Conservation (phyloP, 1,140 invertebrate genomes). For the Pseudomyrmex flavicornis region DNA sequence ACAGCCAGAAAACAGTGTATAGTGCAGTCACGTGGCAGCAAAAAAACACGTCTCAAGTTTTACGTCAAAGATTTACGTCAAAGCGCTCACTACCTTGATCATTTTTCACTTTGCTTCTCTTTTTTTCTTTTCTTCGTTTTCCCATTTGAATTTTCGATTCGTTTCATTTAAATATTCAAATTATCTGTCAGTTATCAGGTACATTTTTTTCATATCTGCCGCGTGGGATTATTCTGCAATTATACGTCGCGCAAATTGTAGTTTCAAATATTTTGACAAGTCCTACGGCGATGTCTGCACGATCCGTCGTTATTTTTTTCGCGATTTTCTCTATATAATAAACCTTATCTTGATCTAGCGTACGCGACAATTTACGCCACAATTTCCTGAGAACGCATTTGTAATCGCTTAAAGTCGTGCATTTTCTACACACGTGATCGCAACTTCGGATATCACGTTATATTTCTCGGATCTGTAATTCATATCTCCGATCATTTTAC, state of each 20-base stretch:
- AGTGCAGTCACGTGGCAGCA: neutral
- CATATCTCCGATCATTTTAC: no score
- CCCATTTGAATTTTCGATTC: conserved; percentile 19
- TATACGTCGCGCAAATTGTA: neutral
- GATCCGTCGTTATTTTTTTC: conserved; percentile 31
- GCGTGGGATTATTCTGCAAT: neutral
- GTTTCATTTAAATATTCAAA: conserved; percentile 36
- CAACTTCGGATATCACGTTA: no score
- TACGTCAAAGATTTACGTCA: neutral
- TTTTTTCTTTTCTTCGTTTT: neutral
- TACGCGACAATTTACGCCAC: no score
- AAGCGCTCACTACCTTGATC: neutral
- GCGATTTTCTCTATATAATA: neutral
- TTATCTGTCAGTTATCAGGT: conserved; percentile 35
- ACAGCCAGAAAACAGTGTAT: neutral
- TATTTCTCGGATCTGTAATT: no score
- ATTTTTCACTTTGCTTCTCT: conserved; percentile 11
- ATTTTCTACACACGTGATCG: no score
- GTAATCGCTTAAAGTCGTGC: no score
- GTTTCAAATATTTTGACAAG: conserved; percentile 31
- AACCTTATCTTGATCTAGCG: no score
- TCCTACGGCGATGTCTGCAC: neutral
- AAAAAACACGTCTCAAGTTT: neutral
- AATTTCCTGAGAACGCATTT: no score
- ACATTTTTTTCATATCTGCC: conserved; percentile 10